These are phyloP conservation scores for Parascotia fuliginaria DNA, from an alignment of 2,888 invertebrate genomes.

Conservation along the genomic window DNA sequence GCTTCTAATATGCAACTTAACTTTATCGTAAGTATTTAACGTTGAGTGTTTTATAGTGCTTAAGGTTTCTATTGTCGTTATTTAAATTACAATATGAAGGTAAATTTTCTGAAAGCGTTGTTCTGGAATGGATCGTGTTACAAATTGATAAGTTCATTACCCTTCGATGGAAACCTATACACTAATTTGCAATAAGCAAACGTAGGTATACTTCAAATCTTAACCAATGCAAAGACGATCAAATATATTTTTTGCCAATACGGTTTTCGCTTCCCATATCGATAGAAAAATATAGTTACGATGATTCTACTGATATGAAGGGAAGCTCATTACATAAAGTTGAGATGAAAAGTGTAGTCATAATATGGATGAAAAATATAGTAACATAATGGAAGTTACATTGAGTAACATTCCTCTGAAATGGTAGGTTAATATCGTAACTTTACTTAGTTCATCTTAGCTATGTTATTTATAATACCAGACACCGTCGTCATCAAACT, in stretches of 20 bases:
- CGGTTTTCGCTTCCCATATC: background rate
- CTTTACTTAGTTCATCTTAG: no score
- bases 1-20: background rate
- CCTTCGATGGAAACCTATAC: no score
- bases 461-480: no score
- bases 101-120: background rate
- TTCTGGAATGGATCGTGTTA: no score
- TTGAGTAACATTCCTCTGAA: no score
- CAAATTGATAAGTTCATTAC: no score
- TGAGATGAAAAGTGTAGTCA: background rate
- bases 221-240: conserved; percentile 14
- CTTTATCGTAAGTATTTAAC: conserved; percentile 1
- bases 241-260: conserved; percentile 1
- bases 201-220: no score
- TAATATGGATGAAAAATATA: background rate
- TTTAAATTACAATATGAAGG: background rate
- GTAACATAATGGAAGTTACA: no score
- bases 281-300: background rate
- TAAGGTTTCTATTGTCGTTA: background rate
- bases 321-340: background rate
- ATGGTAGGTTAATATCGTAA: no score
- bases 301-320: background rate
- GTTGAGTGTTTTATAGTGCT: background rate
- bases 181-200: no score
- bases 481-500: no score